Percentiles rank a stretch among this genome's conserved stretches.
Conservation (phyloP, 2,797 vertebrate genomes). For the Chiroxiphia lanceolata region DNA sequence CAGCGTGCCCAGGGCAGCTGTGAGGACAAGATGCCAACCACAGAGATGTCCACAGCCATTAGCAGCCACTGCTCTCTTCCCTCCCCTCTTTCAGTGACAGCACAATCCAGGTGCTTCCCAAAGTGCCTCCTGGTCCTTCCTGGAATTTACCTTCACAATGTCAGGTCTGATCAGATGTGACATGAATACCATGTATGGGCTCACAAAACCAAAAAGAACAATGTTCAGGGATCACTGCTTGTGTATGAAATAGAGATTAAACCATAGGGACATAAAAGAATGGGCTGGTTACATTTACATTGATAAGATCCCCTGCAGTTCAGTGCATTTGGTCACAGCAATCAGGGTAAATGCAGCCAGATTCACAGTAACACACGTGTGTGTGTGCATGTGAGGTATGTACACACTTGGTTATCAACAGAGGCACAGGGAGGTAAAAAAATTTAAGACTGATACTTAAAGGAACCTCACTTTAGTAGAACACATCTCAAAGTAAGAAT, state of each 20-base stretch:
- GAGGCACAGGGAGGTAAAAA: not conserved
- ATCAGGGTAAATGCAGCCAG: not conserved
- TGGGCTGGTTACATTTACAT: not conserved
- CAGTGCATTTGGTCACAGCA: not conserved
- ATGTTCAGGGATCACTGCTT: not conserved
- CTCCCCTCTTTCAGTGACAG: not conserved
- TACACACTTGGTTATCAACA: not conserved
- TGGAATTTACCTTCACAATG: slow-evolving; percentile 23
- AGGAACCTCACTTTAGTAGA: not conserved
- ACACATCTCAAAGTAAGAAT: not conserved
- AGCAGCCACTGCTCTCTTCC: not conserved
- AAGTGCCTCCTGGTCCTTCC: slow-evolving; percentile 28
- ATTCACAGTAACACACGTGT: not conserved
- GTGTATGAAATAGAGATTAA: not conserved
- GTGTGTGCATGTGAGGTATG: no score
- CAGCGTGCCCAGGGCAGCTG: not conserved
- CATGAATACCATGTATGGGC: not conserved
- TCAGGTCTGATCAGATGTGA: slow-evolving; percentile 40
- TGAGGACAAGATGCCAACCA: not conserved
- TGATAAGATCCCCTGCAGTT: not conserved
- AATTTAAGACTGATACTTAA: not conserved
- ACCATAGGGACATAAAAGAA: not conserved
- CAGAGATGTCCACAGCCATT: not conserved
- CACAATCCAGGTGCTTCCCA: slow-evolving; percentile 5
- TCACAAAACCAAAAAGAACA: not conserved